Evolutionary conservation across 2,113 vertebrate species (phyloP), one percentile per base, ranked within the genome.

Genomic region (Bos javanicus): DNA sequence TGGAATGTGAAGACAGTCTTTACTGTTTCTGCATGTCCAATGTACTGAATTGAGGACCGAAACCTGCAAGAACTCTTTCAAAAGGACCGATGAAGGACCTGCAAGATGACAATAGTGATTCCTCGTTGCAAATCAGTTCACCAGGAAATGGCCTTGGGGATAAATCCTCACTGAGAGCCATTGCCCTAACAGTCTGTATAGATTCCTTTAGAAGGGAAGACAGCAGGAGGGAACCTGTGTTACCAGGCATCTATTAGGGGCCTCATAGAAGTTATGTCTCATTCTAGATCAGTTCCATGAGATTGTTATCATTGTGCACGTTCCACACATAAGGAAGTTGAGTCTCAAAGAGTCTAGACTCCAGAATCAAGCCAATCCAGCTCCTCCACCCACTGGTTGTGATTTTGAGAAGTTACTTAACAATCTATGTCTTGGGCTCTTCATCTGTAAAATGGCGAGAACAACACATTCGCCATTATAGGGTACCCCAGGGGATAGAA

Each of bases 21-120:
- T 60, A 8, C 30, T 23, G n/a, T 13, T 54, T 94, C 90, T 89
- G 91, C 82, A 71, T 95, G 83, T 88, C 78, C 0, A 28, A 67
- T 43, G 86, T 84, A 33, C 1, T 4, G 94, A 95, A 19, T 48
- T 5, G 46, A 90, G 86, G 80, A 96, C 82, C 50, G 50, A 52
- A 50, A 54, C 95, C 90, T 94, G 7, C 74, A 52, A 93, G 94
- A 97, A 95, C 80, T 89, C 93, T 39, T 87, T 64, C 93, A 64
- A 94, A 92, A 94, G 50, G 26, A 21, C 50, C 12, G 50, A 82
- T 10, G 36, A 97, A 92, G 97, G 56, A 48, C 67, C 54, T 33
- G 85, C 43, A 43, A 56, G 78, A 3, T 7, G 52, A 56, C 17
- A 12, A 14, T 9, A 28, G 16, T 21, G 15, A 12, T 52, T 50